Conservation (phyloP, 1,140 invertebrate genomes). For the Drosophila yakuba region DNA sequence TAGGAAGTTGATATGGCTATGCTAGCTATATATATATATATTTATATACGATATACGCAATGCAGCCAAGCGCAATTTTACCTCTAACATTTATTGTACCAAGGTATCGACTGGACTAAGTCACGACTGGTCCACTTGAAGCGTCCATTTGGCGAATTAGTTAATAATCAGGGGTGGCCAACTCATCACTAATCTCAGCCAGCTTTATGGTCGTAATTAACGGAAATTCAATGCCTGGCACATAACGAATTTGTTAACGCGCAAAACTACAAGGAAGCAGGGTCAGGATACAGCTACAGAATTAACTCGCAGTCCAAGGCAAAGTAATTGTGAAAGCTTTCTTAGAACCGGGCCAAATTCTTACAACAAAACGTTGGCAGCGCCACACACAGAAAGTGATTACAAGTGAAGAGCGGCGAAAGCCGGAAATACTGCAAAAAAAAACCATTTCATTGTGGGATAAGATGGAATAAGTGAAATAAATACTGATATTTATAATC, state of each 20-base stretch:
- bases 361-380: constrained; percentile 51
- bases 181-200: constrained; percentile 30
- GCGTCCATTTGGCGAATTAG: constrained; percentile 21
- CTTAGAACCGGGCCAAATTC: constrained; percentile 52
- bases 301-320: constrained; percentile 5
- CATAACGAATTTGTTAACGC: constrained; percentile 62
- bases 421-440: constrained; percentile 9
- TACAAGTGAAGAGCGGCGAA: constrained; percentile 61
- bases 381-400: constrained; percentile 63
- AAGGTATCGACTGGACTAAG: not conserved
- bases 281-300: constrained; percentile 7
- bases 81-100: constrained; percentile 45
- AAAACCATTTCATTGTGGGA: not conserved
- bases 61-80: constrained; percentile 1
- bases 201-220: constrained; percentile 46
- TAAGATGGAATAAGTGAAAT: too few species aligned
- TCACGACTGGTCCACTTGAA: not conserved
- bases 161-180: constrained; percentile 21
- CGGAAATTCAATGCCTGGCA: constrained; percentile 62
- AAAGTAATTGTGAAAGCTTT: constrained; percentile 44
- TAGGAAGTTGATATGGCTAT: constrained; percentile 60
- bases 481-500: too few species aligned
- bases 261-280: constrained; percentile 45
- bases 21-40: not conserved
- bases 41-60: not conserved